Evolutionary conservation across 2,888 invertebrate species (phyloP).

Genomic region (Carpatolechia fugitivella): DNA sequence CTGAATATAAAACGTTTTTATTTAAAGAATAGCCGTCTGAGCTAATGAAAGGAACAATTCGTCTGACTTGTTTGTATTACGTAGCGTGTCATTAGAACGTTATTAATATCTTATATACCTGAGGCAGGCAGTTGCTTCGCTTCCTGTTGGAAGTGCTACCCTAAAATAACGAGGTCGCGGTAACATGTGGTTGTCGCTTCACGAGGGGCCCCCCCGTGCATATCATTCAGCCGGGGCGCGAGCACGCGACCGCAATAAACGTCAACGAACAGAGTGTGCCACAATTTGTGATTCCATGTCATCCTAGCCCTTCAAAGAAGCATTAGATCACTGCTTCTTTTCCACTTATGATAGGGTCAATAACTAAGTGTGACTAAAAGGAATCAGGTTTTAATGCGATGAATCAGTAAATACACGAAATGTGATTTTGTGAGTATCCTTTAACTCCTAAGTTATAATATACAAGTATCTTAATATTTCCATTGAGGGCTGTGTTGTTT

Average conservation of each 20-base stretch:
- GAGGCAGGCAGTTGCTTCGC: slow-evolving; percentile 25
- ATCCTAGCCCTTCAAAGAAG: slow-evolving; percentile 4
- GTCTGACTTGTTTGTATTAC: slow-evolving; percentile 8
- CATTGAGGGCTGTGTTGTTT: too few species aligned
- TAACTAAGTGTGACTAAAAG: neutral
- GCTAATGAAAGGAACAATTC: slow-evolving; percentile 23
- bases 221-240: slow-evolving; percentile 16
- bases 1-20: slow-evolving; percentile 47
- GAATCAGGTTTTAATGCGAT: neutral
- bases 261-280: slow-evolving; percentile 20
- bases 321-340: slow-evolving; percentile 9
- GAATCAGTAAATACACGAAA: neutral
- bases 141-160: slow-evolving; percentile 26
- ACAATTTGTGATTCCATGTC: neutral
- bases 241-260: slow-evolving; percentile 37
- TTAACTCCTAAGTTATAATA: too few species aligned
- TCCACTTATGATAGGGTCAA: slow-evolving; percentile 7
- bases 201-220: slow-evolving; percentile 30
- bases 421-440: neutral
- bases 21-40: slow-evolving; percentile 31
- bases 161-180: slow-evolving; percentile 31
- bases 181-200: slow-evolving; percentile 41
- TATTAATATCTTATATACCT: slow-evolving; percentile 19
- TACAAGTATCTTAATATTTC: too few species aligned
- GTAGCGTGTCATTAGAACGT: slow-evolving; percentile 2